Evolutionary conservation across 1,140 invertebrate genomes (phyloP), one percentile per base, ranked within the genome.

Genomic region (Drosophila repletoides): DNA sequence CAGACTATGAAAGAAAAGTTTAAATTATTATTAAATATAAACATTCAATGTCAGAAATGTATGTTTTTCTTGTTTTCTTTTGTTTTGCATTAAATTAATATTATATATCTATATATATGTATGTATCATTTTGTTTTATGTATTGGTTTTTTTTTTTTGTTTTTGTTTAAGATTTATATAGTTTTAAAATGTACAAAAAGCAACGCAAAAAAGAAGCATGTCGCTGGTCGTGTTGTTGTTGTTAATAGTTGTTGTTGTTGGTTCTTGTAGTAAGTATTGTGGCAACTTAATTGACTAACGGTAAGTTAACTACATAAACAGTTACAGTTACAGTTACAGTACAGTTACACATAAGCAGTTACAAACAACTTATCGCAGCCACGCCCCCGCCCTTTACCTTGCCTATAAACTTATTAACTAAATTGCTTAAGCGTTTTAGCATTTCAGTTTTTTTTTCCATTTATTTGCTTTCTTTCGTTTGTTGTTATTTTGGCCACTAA

Each of bases 271-370:
- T 81, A 81, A 83, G 77, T 83, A 84, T 75, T 84, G 79, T 79
- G 79, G 79, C 79, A 84, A 84, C 79, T 84, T 84, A 84, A 84
- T 64, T 71, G 70, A 84, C 79, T 84, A 86, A 84, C 34, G 65
- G 71, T 79, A 74, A n/a, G 41, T 70, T 73, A 79, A 34, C 43
- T 79, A 73, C 51, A 64, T 29, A 43, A 67, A 43, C n/a, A n/a
- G n/a, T n/a, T n/a, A n/a, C n/a, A n/a, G n/a, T n/a, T n/a, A n/a
- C n/a, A n/a, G n/a, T n/a, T n/a, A n/a, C n/a, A n/a, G n/a, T n/a
- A 63, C 33, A 51, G 38, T 41, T 52, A 71, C 31, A 56, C 38
- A 55, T 38, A 55, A 55, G 45, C 67, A 53, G 33, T 63, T 31
- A 49, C n/a, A n/a, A n/a, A n/a, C n/a, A 51, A 52, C 52, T 33